These are phyloP conservation scores for Mormoops blainvillei DNA, from an alignment of 2,113 vertebrate species.

Conservation along the genomic window DNA sequence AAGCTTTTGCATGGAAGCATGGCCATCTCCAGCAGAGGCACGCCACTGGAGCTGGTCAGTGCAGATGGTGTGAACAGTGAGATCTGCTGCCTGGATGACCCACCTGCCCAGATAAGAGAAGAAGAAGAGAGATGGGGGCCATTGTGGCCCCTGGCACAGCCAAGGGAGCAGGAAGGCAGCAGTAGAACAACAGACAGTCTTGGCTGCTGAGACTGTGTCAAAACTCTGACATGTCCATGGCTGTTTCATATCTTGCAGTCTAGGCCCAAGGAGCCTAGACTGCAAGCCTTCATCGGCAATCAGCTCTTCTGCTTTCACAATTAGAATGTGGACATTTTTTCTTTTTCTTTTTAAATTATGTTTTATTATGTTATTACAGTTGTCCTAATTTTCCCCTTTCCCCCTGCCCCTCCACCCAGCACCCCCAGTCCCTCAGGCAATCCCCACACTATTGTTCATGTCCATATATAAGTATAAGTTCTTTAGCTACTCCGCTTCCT, in stretches of 20 bases:
- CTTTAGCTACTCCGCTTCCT: no score
- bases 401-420: no score
- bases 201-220: slow-evolving; percentile 93
- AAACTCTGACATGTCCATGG: slow-evolving; percentile 98
- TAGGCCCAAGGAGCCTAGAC: slow-evolving; percentile 95
- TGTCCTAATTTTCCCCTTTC: no score
- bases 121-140: slow-evolving; percentile 76
- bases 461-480: no score
- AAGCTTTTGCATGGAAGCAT: slow-evolving; percentile 77
- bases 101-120: slow-evolving; percentile 74
- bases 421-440: no score
- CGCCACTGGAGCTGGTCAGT: slow-evolving; percentile 70
- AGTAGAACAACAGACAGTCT: slow-evolving; percentile 91
- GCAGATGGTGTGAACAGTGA: slow-evolving; percentile 72
- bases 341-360: no score
- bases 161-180: slow-evolving; percentile 82
- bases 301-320: slow-evolving; percentile 92
- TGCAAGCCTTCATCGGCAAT: slow-evolving; percentile 97
- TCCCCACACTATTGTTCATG: no score
- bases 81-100: slow-evolving; percentile 65
- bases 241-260: slow-evolving; percentile 95
- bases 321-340: slow-evolving; percentile 61
- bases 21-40: background rate
- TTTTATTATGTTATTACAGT: no score
- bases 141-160: slow-evolving; percentile 68